Percentiles rank a stretch among this genome's conserved stretches.
These are phyloP conservation scores for Anolis apletophallus DNA, from an alignment of 2,797 vertebrate species.

Conservation along the genomic window DNA sequence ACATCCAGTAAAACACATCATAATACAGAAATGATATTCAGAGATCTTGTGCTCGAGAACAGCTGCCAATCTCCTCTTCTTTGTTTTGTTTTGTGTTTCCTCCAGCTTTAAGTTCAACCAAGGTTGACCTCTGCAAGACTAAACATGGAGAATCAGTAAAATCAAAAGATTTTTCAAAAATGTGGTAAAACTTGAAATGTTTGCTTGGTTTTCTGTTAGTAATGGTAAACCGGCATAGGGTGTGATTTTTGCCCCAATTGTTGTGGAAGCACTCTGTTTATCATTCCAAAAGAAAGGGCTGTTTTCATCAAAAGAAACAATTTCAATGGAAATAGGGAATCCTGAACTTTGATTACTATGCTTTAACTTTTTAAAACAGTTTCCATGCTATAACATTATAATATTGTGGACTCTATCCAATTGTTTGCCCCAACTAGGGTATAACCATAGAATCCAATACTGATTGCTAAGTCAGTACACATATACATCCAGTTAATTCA, in stretches of 20 bases:
- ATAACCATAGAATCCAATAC: too few relatives aligned
- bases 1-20: too few relatives aligned
- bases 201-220: background rate
- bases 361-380: background rate
- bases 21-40: too few relatives aligned
- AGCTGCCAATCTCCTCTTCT: conserved; percentile 49
- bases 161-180: background rate
- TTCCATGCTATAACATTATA: background rate
- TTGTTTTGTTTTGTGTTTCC: conserved; percentile 20
- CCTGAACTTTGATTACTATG: background rate
- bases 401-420: background rate
- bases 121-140: conserved; percentile 34
- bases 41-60: conserved; percentile 39
- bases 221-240: background rate
- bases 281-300: background rate
- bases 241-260: background rate
- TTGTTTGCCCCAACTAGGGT: too few relatives aligned
- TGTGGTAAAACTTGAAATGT: background rate
- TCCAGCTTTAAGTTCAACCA: conserved; percentile 38
- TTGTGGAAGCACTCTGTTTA: background rate
- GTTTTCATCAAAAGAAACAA: background rate
- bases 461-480: too few relatives aligned
- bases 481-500: too few relatives aligned
- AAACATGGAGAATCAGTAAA: background rate
- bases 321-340: background rate